Evolutionary conservation across 2,888 invertebrate species (phyloP), one percentile per base, ranked within the genome.

Genomic region (Lithophane semibrunnea): DNA sequence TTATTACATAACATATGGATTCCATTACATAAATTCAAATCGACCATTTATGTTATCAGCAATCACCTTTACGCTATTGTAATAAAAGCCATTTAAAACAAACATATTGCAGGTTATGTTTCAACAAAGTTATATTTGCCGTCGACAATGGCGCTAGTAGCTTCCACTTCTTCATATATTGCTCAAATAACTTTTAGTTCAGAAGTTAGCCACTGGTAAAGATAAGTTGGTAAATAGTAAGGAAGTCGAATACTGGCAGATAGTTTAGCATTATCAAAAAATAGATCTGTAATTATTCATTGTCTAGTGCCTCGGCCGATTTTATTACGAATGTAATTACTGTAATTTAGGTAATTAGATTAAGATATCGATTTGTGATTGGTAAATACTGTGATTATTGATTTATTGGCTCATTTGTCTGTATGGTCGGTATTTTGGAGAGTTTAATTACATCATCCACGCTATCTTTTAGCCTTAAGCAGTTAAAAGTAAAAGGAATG

Each of bases 251-350:
- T 76, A 65, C 80, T 76, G 73, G 79, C 77, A 75, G 72, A 82
- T 80, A 80, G 88, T 84, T 88, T 86, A 81, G 87, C 69, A 84
- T 90, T 89, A 89, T 89, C 89, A 85, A 80, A 80, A 88, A 84
- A 84, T 82, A 79, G 86, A 89, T 89, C 89, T 84, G 82, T 90
- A 89, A 90, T 90, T 90, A 90, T 88, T 89, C 85, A 89, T 89
- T 91, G 90, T 90, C 85, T 88, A 82, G 75, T 83, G 68, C 82
- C 78, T 74, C 75, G 67, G 61, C 80, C 82, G 73, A 85, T 84
- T 88, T 86, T 89, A 89, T 88, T 87, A 84, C 89, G 81, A 84
- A 69, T 86, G 87, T 91, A 88, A 89, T 90, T 86, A 88, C 85
- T 82, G 85, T 89, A 81, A 91, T 90, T 87, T 87, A 85, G 73